These are phyloP conservation scores for Tachina fera DNA, from an alignment of 2,888 invertebrate genomes.

Conservation along the genomic window DNA sequence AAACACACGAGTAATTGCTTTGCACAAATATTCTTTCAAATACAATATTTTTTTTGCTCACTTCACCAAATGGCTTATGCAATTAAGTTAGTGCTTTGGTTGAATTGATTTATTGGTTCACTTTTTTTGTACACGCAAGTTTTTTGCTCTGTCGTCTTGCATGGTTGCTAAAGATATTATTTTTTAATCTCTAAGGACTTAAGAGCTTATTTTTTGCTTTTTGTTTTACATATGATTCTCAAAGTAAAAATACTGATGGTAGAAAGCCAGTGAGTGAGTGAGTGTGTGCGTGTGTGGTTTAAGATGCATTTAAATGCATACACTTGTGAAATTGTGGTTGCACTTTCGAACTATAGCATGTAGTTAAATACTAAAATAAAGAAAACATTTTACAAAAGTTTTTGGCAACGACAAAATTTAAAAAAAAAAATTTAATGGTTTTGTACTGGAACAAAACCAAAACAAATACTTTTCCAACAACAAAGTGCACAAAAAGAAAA, in stretches of 20 bases:
- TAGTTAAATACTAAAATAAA: background rate
- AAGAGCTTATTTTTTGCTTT: slow-evolving; percentile 16
- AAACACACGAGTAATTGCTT: background rate
- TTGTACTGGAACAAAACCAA: too few relatives aligned
- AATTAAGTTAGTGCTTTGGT: slow-evolving; percentile 37
- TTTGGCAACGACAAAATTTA: background rate
- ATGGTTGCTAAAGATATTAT: slow-evolving; percentile 32
- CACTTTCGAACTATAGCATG: background rate
- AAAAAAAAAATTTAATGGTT: too few relatives aligned
- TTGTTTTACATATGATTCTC: background rate
- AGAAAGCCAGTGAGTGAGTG: background rate
- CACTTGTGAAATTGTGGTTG: background rate
- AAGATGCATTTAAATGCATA: background rate
- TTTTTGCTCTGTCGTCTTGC: background rate
- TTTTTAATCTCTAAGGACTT: slow-evolving; percentile 49
- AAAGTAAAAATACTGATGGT: background rate
- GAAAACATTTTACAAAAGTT: background rate
- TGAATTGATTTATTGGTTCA: slow-evolving; percentile 13
- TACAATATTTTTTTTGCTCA: slow-evolving; percentile 4
- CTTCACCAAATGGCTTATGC: slow-evolving; percentile 22
- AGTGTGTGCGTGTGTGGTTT: background rate
- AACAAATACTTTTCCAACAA: too few relatives aligned
- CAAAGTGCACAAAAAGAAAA: too few relatives aligned
- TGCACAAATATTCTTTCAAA: background rate
- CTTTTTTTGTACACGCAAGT: slow-evolving; percentile 1